Conservation (phyloP, 1,140 invertebrate genomes). For the Hormaphis cornu region DNA sequence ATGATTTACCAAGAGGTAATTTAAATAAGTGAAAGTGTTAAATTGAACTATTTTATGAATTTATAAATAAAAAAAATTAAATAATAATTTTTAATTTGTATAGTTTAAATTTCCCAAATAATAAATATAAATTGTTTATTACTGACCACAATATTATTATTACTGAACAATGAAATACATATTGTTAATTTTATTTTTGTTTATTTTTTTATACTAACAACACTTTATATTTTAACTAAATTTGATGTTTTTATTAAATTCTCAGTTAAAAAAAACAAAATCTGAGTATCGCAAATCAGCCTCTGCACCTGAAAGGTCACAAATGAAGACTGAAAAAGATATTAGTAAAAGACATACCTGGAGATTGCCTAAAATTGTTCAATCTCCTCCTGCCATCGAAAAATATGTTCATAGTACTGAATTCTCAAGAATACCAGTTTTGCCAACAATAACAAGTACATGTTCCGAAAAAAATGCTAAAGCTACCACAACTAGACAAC, state of each 20-base stretch:
- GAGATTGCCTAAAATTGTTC: slow-evolving; percentile 33
- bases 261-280: slow-evolving; percentile 23
- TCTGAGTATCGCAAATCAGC: neutral
- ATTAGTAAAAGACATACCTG: slow-evolving; percentile 13
- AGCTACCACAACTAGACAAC: slow-evolving; percentile 17
- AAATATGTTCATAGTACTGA: slow-evolving; percentile 28
- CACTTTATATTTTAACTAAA: neutral
- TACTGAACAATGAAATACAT: neutral
- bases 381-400: neutral
- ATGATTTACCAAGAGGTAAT: too few species aligned
- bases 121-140: neutral
- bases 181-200: neutral
- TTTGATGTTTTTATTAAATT: neutral
- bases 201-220: neutral
- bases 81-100: too few species aligned
- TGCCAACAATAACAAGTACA: slow-evolving; percentile 28
- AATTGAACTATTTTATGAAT: too few species aligned
- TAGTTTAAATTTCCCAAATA: too few species aligned
- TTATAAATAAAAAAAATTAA: too few species aligned
- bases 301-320: slow-evolving; percentile 10
- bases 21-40: too few species aligned
- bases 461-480: slow-evolving; percentile 14
- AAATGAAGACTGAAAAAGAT: slow-evolving; percentile 28
- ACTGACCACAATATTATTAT: slow-evolving; percentile 2
- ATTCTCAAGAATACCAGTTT: slow-evolving; percentile 33